Evolutionary conservation across 2,113 vertebrate genomes (phyloP), one percentile per base, ranked within the genome.

Genomic region (Phoenicopterus ruber): DNA sequence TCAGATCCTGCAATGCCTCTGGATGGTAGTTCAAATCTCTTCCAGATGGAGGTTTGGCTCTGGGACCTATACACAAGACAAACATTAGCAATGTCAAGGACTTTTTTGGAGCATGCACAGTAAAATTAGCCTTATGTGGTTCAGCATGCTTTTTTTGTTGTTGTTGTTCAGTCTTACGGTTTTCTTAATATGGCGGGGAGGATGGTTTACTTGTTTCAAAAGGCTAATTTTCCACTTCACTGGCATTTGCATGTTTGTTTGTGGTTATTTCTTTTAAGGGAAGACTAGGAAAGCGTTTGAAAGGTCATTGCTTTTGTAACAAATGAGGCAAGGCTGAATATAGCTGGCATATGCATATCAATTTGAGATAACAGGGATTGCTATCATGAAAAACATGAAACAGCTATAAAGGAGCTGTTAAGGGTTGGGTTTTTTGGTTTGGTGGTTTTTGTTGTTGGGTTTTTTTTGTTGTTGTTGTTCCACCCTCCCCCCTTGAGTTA

Each of bases 1-100:
- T 94, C 74, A 47, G 89, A 96, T 96, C 79, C 54, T 94, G 94
- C 95, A 96, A 91, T 95, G 97, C 96, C 95, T 96, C 92, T 91
- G 93, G 96, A 90, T 86, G 95, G 96, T 93, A 94, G 95, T 90
- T 97, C 85, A 95, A 63, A 93, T 95, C 80, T 96, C 89, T 88
- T 90, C 80, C 93, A 96, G 91, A 92, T 82, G 92, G 92, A 85
- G 55, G 91, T 88, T 96, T 76, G 85, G 93, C 96, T 87, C 65
- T 87, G 91, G 90, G 87, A 90, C 55, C 79, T 25, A 7, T 61
- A 62, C 0, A 0, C 17, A 82, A 95, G 93, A 69, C 85, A 87
- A 86, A 89, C 40, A 22, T 95, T 47, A 49, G 24, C 73, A 73
- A 87, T 57, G 86, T 61, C 91, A 90, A 94, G 94, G 97, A 84